Percentiles rank a stretch among this genome's conserved stretches.
Conservation (phyloP, 2,113 vertebrate species). For the Hydrochoerus hydrochaeris region DNA sequence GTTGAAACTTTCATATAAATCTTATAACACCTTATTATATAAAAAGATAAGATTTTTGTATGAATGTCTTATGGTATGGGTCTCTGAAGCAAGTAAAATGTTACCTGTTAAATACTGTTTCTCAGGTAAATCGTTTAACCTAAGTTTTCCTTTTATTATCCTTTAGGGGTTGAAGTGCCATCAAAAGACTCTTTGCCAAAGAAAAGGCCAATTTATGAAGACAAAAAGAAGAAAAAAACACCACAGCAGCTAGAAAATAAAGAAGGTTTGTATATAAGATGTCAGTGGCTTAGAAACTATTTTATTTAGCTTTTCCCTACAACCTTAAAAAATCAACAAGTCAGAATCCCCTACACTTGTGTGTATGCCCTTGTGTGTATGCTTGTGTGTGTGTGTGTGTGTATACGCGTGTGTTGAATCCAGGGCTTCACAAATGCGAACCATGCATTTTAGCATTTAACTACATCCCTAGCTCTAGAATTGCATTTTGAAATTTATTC, state of each 20-base stretch:
- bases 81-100: conserved; percentile 28
- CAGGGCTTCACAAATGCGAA: neutral
- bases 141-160: conserved; percentile 23
- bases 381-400: neutral
- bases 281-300: neutral
- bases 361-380: neutral
- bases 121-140: conserved; percentile 17
- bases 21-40: neutral
- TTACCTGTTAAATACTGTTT: neutral
- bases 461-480: neutral
- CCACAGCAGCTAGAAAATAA: conserved; percentile 87
- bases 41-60: neutral
- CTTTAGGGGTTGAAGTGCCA: conserved; percentile 96
- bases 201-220: conserved; percentile 96
- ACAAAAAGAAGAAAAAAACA: conserved; percentile 96
- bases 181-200: conserved; percentile 98
- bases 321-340: neutral
- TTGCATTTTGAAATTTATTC: neutral
- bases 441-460: neutral
- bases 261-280: conserved; percentile 88
- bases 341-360: neutral
- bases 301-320: neutral
- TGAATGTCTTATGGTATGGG: neutral
- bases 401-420: neutral
- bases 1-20: neutral